These are phyloP conservation scores for Ornithoptera priamus DNA, from an alignment of 2,888 invertebrate species.

Conservation along the genomic window DNA sequence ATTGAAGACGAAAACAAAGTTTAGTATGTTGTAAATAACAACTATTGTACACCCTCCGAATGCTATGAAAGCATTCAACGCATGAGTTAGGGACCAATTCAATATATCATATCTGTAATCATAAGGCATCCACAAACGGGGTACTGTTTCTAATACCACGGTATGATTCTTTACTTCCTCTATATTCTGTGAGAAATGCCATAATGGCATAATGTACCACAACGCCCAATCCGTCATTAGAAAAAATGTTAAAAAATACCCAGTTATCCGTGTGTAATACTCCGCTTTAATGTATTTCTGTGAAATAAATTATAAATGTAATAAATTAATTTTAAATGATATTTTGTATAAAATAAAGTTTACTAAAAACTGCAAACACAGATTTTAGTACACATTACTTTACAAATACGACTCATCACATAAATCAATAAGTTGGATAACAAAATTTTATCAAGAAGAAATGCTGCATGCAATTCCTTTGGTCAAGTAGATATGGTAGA, in stretches of 20 bases:
- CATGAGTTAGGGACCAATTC: conserved; percentile 40
- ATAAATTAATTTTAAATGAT: no score
- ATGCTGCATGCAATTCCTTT: no score
- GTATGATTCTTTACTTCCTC: conserved; percentile 41
- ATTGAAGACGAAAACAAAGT: conserved; percentile 43
- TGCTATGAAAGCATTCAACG: conserved; percentile 34
- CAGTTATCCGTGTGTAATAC: conserved; percentile 33
- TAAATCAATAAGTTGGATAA: no score
- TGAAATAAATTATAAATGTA: conserved; percentile 20
- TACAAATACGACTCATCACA: no score
- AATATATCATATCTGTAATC: conserved; percentile 43
- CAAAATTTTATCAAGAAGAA: no score
- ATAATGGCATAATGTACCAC: conserved; percentile 38
- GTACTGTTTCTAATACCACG: conserved; percentile 40
- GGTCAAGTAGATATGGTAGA: no score
- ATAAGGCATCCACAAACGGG: conserved; percentile 46
- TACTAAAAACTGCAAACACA: no score
- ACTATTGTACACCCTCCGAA: conserved; percentile 34
- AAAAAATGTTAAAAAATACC: conserved; percentile 28
- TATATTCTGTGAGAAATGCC: conserved; percentile 37
- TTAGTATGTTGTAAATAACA: conserved; percentile 39
- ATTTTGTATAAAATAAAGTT: no score
- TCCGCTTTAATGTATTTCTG: conserved; percentile 40
- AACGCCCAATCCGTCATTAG: conserved; percentile 34
- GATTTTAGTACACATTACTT: no score